Base-by-base conservation (phyloP, 2,888 invertebrate species). In the Xylocampa areola region DNA sequence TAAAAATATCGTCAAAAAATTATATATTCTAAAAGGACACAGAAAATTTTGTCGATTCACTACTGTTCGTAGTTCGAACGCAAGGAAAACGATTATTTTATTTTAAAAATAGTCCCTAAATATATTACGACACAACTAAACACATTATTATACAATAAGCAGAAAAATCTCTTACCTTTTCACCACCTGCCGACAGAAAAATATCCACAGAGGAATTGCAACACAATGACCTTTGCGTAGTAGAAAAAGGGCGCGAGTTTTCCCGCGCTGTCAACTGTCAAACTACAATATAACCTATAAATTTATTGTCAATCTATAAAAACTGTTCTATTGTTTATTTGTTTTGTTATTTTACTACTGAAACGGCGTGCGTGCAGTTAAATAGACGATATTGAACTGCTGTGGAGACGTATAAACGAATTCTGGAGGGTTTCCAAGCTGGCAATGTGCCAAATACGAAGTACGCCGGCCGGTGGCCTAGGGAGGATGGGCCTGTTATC, bases 391-490 rank as follows among this genome's bases (percentile, higher is more conserved):
- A 68, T 77, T 76, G 77, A 76, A 92, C 92, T 92, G 92, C 82
- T 81, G 79, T 73, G 47, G 63, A 52, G 57, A 60, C 52, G 72
- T 73, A 68, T 73, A 70, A 70, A 75, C 69, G 75, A 67, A 76
- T 68, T 60, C 79, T 90, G 94, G 94, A 86, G 59, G 40, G 4
- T 51, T 48, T 88, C 94, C 94, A 94, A 92, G 19, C 85, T 95
- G 95, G 95, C 90, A 19, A 0, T 0, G 0, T 73, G 94, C 95
- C 95, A 95, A 95, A 86, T 91, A 94, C 94, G 94, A 91, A 95
- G 90, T 89, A 79, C 81, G 73, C 60, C 81, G 80, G 58, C 62
- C 54, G 61, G 58, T 58, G 50, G 19, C 27, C 25, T 74, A 76
- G 79, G 88, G 89, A 84, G 52, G 59, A 47, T 6, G 54, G 17